Base-by-base conservation (phyloP, 2,797 vertebrate species). In the Coilia nasus region DNA sequence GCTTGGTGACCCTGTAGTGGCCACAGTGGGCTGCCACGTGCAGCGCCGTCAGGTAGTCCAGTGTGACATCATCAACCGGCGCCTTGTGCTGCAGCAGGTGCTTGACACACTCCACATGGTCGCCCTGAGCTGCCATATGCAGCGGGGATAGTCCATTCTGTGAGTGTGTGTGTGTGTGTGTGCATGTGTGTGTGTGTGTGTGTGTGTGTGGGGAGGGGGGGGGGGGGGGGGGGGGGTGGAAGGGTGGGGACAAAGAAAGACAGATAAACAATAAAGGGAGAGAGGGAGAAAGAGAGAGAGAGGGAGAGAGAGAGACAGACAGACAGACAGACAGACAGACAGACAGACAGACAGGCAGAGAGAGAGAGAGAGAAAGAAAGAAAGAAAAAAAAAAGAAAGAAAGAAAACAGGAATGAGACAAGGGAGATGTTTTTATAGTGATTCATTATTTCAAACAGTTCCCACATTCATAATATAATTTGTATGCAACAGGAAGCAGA, bases 21-120 rank as follows among this genome's bases (percentile, higher is more conserved):
- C 98, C 98, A 0, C 98, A 99, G 94, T 99, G 98, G 0, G 98
- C 98, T 0, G 98, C 98, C 84, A 99, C 98, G 0, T 99, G 98
- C 2, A 99, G 93, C 0, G 98, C 97, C 0, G 98, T 99, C 94
- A 99, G 94, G 94, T 98, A 99, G 92, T 99, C 98, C 90, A 99
- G 82, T 0, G 98, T 99, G 89, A 99, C 98, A 0, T 99, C 98
- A 6, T 99, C 98, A 2, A 99, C 98, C 0, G 98, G 98, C 0
- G 98, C 98, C 92, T 97, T 98, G 93, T 99, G 97, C 90, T 98
- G 97, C 50, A 99, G 92, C 0, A 99, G 94, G 91, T 98, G 98
- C 88, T 99, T 99, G 84, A 99, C 98, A 21, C 97, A 98, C 56
- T 99, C 98, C 17, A 99, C 96, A 0, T 99, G 98, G 93, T 99